Evolutionary conservation across 2,888 invertebrate genomes (phyloP), one percentile per base, ranked within the genome.

Genomic region (Heteromyza rotundicornis): DNA sequence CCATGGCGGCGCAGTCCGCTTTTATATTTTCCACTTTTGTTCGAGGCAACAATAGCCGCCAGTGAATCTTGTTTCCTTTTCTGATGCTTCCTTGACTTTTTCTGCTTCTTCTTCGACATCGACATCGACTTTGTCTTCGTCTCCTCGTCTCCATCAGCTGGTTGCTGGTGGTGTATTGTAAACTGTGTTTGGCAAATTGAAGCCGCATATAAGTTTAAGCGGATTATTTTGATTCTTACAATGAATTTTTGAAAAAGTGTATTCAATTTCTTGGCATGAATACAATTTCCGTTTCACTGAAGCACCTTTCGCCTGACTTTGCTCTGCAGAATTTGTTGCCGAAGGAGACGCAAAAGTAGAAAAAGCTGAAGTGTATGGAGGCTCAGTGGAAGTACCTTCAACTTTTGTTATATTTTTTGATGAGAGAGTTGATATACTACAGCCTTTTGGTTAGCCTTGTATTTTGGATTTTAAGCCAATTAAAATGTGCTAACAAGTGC

Each of bases 151-250:
- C 5, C 5, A 10, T 10, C 7, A 7, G 27, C 27, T 27, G 5
- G 27, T 27, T 27, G 7, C 27, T 27, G 5, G 10, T 7, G 27
- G 27, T 40, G 47, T 20, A 47, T 47, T 47, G 47, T 47, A 8
- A 47, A 47, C 2, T 19, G 17, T 47, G 47, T 47, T 47, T 47
- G 47, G 47, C 47, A 47, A 47, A 47, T 47, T 17, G 47, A 47
- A 47, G 47, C 47, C 47, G 47, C 47, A 20, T 14, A 47, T 17
- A 47, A 47, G 47, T 47, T 20, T 12, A 47, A 47, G 47, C 47
- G 47, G 47, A 47, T 47, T 47, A 47, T 47, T 17, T 47, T 47
- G 47, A 47, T 19, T 47, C n/a, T 47, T 47, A 20, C 20, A 40
- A 40, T 40, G 16, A 40, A 32, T n/a, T n/a, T n/a, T n/a, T n/a